phyloP scores from a whole-genome alignment of 2,888 invertebrate species.

The Branchipolynoe longqiensis region DNA sequence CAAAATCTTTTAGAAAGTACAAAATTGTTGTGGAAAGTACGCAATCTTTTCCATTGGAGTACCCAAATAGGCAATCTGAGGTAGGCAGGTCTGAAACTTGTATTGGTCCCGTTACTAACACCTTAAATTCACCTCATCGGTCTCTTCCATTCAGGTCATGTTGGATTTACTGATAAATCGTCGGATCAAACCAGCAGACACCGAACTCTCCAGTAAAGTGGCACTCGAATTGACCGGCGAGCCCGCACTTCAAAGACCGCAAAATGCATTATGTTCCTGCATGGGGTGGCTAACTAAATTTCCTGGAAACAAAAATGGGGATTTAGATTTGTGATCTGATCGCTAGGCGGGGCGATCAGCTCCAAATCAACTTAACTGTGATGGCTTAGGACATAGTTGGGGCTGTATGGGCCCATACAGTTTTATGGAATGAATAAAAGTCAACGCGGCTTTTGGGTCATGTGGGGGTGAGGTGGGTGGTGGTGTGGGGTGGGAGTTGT shows the following conservation, averaged over 20 bases:
- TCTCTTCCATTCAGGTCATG: no score
- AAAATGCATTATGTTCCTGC: slow-evolving; percentile 3
- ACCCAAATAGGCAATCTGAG: no score
- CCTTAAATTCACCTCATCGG: no score
- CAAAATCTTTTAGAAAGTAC: no score
- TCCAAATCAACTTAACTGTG: slow-evolving; percentile 38
- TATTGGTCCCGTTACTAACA: no score
- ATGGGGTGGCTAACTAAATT: slow-evolving; percentile 17
- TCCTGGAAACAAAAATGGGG: background rate
- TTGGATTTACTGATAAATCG: background rate
- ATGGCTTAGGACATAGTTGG: background rate
- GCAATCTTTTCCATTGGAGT: no score
- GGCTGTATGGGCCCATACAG: background rate
- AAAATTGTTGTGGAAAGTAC: no score
- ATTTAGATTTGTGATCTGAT: background rate
- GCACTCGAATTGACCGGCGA: background rate
- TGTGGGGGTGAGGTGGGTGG: background rate
- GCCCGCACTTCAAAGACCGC: background rate
- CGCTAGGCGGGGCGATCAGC: background rate
- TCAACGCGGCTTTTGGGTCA: background rate
- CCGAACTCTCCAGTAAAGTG: slow-evolving; percentile 10
- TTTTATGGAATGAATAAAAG: slow-evolving; percentile 43
- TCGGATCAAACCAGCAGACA: slow-evolving; percentile 1
- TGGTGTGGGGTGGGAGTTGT: no score
- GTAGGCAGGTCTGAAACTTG: no score